These are phyloP conservation scores for Riptortus pedestris DNA, from an alignment of 1,140 invertebrate genomes.

Conservation along the genomic window DNA sequence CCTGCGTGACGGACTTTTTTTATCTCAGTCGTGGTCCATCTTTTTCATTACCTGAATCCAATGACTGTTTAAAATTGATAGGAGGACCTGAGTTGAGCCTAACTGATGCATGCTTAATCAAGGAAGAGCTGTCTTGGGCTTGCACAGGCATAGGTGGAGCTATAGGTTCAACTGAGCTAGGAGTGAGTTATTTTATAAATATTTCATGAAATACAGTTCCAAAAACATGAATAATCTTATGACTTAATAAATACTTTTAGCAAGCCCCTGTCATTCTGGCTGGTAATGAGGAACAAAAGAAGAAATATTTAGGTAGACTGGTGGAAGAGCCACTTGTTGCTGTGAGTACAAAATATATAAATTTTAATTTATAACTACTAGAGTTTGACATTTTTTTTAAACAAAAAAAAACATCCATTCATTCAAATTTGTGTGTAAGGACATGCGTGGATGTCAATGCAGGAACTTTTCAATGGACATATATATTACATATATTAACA, in stretches of 20 bases:
- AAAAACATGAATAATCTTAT: neutral
- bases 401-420: too few species aligned
- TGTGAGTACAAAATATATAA: conserved; percentile 58
- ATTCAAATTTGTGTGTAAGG: too few species aligned
- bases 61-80: too few species aligned
- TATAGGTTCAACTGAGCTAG: conserved; percentile 77
- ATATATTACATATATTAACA: too few species aligned
- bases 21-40: too few species aligned
- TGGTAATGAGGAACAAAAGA: conserved; percentile 79
- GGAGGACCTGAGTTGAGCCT: conserved; percentile 69
- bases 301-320: conserved; percentile 82
- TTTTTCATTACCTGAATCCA: too few species aligned
- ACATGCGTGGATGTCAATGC: neutral
- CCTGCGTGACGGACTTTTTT: too few species aligned
- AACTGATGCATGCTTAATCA: conserved; percentile 75
- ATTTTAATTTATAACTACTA: too few species aligned
- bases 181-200: conserved; percentile 50
- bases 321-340: conserved; percentile 78
- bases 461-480: too few species aligned
- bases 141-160: conserved; percentile 90
- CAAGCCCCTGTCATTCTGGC: conserved; percentile 77
- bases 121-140: conserved; percentile 86
- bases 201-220: neutral
- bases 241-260: conserved; percentile 40
- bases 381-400: too few species aligned